These are phyloP conservation scores for Labrus mixtus DNA, from an alignment of 2,113 vertebrate genomes.

Conservation along the genomic window DNA sequence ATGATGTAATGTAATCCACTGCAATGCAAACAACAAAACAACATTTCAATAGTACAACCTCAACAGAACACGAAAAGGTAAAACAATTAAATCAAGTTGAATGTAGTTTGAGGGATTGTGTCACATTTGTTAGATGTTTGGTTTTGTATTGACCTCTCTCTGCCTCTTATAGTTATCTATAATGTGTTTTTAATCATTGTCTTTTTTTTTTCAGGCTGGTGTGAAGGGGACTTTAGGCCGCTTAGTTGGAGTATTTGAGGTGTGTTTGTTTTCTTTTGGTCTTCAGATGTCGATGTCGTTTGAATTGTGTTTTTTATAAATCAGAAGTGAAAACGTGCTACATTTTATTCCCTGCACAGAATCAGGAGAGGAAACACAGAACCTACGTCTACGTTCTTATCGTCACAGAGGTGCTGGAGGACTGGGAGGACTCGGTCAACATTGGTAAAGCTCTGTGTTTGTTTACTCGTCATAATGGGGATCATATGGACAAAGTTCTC, in stretches of 20 bases:
- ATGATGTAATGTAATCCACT: conserved; percentile 39
- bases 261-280: conserved; percentile 61
- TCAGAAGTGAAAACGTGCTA: neutral
- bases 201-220: conserved; percentile 88
- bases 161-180: neutral
- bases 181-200: neutral
- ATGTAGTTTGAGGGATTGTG: neutral
- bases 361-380: conserved; percentile 97
- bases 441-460: conserved; percentile 86
- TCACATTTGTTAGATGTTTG: neutral
- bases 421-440: conserved; percentile 99
- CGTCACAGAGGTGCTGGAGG: conserved; percentile 96
- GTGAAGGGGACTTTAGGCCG: conserved; percentile 98
- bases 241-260: conserved; percentile 98
- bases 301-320: conserved; percentile 3
- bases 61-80: conserved; percentile 9
- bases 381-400: conserved; percentile 97
- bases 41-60: conserved; percentile 10
- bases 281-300: conserved; percentile 28
- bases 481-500: conserved; percentile 45
- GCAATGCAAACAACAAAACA: neutral
- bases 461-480: conserved; percentile 42
- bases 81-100: neutral
- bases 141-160: neutral
- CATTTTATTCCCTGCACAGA: conserved; percentile 78